Evolutionary conservation across 2,797 vertebrate genomes (phyloP).

Genomic region (Xiphorhynchus erythropygius): DNA sequence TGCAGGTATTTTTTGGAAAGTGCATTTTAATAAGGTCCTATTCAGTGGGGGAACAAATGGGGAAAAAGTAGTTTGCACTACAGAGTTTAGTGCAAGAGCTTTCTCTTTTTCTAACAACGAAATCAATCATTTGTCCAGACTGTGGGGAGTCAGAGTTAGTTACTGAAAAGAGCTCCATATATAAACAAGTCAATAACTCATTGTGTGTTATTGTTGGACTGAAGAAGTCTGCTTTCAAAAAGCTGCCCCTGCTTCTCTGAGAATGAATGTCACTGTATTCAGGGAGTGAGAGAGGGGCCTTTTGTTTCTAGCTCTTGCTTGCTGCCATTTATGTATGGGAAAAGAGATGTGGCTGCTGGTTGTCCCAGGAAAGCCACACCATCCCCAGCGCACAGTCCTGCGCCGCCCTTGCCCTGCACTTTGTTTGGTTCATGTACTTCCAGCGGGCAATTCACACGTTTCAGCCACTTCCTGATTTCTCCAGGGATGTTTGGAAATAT

Average conservation of each 20-base stretch:
- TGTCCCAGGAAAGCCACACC: slow-evolving; percentile 38
- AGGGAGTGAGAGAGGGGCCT: slow-evolving; percentile 67
- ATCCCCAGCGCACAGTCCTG: slow-evolving; percentile 18
- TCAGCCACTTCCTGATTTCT: background rate
- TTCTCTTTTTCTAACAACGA: slow-evolving; percentile 80
- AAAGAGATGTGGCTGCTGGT: slow-evolving; percentile 68
- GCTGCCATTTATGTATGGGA: slow-evolving; percentile 79
- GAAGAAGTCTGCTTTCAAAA: slow-evolving; percentile 81
- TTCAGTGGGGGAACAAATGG: slow-evolving; percentile 81
- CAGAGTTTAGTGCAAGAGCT: slow-evolving; percentile 79
- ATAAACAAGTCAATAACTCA: slow-evolving; percentile 90
- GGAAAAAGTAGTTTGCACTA: slow-evolving; percentile 81
- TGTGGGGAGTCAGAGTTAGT: slow-evolving; percentile 84
- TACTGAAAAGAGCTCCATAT: slow-evolving; percentile 84
- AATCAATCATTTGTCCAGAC: slow-evolving; percentile 89
- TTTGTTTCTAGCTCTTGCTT: slow-evolving; percentile 76
- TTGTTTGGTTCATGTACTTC: background rate
- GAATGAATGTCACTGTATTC: slow-evolving; percentile 82
- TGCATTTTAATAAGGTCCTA: slow-evolving; percentile 85
- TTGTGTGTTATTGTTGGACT: slow-evolving; percentile 84
- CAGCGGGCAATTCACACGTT: background rate
- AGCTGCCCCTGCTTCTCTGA: slow-evolving; percentile 76
- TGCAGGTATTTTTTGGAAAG: slow-evolving; percentile 85
- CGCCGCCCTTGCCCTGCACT: background rate
- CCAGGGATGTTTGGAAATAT: background rate